Conservation (phyloP, 2,888 invertebrate genomes). For the Lissonota sp. region DNA sequence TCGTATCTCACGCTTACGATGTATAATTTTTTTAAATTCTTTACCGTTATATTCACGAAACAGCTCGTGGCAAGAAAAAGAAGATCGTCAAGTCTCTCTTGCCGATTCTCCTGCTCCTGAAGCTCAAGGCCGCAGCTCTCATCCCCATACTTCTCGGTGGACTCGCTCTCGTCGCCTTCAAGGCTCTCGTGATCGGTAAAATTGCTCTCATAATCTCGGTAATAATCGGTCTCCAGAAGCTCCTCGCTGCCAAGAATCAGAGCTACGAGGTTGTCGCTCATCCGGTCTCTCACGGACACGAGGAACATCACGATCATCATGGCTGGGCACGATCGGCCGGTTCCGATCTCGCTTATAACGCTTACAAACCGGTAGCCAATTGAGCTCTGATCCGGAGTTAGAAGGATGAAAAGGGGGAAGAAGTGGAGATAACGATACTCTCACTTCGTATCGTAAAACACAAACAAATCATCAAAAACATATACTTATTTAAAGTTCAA, state of each 20-base stretch:
- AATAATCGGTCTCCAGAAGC: slow-evolving; percentile 92
- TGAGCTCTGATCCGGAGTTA: slow-evolving; percentile 62
- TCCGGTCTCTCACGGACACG: slow-evolving; percentile 77
- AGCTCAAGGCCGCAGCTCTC: slow-evolving; percentile 91
- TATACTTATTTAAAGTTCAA: slow-evolving; percentile 56
- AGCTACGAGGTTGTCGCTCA: slow-evolving; percentile 89
- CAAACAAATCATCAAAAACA: slow-evolving; percentile 10
- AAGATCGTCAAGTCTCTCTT: slow-evolving; percentile 91
- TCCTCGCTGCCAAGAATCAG: slow-evolving; percentile 87
- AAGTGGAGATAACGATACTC: slow-evolving; percentile 46
- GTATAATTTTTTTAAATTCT: slow-evolving; percentile 7
- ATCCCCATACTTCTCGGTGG: slow-evolving; percentile 91
- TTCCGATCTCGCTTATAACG: slow-evolving; percentile 90
- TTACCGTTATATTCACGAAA: slow-evolving; percentile 21
- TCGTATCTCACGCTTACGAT: not conserved
- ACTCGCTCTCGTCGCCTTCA: slow-evolving; percentile 92
- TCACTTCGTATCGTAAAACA: slow-evolving; percentile 56
- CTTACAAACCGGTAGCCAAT: slow-evolving; percentile 84
- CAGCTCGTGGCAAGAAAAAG: slow-evolving; percentile 90
- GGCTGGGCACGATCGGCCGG: slow-evolving; percentile 89
- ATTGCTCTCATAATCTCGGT: slow-evolving; percentile 91
- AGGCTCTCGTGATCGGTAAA: slow-evolving; percentile 93
- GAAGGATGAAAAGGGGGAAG: slow-evolving; percentile 41
- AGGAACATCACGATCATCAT: slow-evolving; percentile 86
- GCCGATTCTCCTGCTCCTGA: slow-evolving; percentile 90